A percentile compares a stretch with the other conserved stretches of the same genome.
Evolutionary conservation across 1,140 invertebrate species (phyloP).

Genomic region (Drosophila pruinosa): DNA sequence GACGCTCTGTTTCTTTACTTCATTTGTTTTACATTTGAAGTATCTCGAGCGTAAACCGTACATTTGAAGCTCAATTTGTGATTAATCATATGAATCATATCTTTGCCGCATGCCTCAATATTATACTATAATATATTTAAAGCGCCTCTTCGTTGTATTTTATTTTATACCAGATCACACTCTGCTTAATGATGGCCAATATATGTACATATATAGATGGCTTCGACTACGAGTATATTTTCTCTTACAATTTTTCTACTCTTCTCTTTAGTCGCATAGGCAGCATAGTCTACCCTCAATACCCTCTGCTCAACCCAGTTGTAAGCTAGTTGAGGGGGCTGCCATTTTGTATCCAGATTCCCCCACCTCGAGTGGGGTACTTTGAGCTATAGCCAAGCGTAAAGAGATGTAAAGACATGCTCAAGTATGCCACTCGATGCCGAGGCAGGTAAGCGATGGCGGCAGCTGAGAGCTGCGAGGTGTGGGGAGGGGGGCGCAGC

Average conservation of each 20-base stretch:
- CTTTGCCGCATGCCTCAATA: no score
- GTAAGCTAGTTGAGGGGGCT: neutral
- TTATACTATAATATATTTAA: no score
- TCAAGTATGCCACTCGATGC: constrained; percentile 73
- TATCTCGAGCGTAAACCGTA: no score
- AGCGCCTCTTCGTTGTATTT: no score
- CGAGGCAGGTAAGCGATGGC: constrained; percentile 31
- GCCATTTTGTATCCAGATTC: constrained; percentile 46
- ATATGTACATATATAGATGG: no score
- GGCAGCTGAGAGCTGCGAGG: neutral
- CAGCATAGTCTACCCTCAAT: neutral
- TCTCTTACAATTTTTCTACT: neutral
- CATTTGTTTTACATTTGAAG: no score
- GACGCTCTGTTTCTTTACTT: no score
- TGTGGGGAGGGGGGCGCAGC: neutral
- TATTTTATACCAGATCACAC: no score
- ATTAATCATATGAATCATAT: no score
- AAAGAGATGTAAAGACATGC: constrained; percentile 79
- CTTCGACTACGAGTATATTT: no score
- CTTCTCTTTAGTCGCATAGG: neutral
- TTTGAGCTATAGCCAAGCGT: constrained; percentile 67
- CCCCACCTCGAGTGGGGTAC: constrained; percentile 17
- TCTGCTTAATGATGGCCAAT: no score
- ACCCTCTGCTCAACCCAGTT: neutral
- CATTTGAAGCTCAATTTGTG: no score